These are phyloP conservation scores for Malacosoma neustria DNA, from an alignment of 2,888 invertebrate genomes.

Conservation along the genomic window DNA sequence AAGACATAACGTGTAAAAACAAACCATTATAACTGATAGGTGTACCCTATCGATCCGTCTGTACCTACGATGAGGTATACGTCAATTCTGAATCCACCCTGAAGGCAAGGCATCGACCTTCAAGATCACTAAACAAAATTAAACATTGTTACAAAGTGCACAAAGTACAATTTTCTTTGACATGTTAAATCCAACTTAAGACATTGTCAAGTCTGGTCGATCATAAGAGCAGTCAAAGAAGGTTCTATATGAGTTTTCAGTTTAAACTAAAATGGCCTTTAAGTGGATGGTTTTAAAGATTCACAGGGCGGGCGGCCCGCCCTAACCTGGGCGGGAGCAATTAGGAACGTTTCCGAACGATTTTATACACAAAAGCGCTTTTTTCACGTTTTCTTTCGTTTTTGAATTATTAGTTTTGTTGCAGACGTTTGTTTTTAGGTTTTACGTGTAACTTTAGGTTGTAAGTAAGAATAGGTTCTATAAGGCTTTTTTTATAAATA, in stretches of 20 bases:
- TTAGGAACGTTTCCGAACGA: slow-evolving; percentile 44
- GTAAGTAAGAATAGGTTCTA: too few relatives aligned
- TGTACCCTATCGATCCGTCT: slow-evolving; percentile 50
- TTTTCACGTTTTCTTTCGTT: slow-evolving; percentile 31
- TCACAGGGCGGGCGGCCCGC: slow-evolving; percentile 49
- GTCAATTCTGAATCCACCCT: slow-evolving; percentile 40
- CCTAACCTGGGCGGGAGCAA: slow-evolving; percentile 62
- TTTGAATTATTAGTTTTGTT: slow-evolving; percentile 28
- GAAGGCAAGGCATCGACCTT: slow-evolving; percentile 43
- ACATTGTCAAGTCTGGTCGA: slow-evolving; percentile 55
- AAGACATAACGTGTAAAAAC: slow-evolving; percentile 32
- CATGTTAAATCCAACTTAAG: slow-evolving; percentile 43
- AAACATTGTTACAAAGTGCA: slow-evolving; percentile 15
- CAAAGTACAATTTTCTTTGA: slow-evolving; percentile 35
- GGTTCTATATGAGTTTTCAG: slow-evolving; percentile 49
- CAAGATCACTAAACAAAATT: slow-evolving; percentile 19
- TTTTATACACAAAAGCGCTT: slow-evolving; percentile 48
- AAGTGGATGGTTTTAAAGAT: slow-evolving; percentile 29
- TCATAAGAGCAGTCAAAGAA: slow-evolving; percentile 48
- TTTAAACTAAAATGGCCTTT: slow-evolving; percentile 46
- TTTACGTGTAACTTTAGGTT: too few relatives aligned
- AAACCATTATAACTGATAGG: slow-evolving; percentile 44
- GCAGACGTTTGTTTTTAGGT: background rate
- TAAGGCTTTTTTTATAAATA: too few relatives aligned
- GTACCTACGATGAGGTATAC: slow-evolving; percentile 66